Evolutionary conservation across 2,888 invertebrate species (phyloP).

Genomic region (Taphrorychus bicolor): DNA sequence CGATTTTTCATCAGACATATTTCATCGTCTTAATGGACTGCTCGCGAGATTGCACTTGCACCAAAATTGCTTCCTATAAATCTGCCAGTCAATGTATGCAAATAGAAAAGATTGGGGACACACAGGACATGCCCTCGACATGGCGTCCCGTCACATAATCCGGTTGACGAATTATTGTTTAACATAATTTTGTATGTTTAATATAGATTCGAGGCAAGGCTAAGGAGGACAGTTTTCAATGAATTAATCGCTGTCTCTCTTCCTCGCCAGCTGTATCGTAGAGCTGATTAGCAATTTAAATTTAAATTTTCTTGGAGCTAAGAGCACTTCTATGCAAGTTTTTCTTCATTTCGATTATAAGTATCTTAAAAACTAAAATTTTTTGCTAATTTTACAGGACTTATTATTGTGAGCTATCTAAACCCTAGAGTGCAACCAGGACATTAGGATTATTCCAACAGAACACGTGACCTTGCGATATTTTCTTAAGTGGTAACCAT

Average conservation of each 20-base stretch:
- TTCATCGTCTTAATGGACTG: constrained; percentile 7
- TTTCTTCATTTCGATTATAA: no score
- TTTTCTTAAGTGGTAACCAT: no score
- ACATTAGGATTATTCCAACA: no score
- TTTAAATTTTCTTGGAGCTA: constrained; percentile 21
- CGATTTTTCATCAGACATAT: no score
- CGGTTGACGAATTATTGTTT: constrained; percentile 8
- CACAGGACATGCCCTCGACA: constrained; percentile 7
- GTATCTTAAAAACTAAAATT: no score
- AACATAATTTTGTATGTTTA: constrained; percentile 6
- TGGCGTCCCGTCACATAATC: constrained; percentile 14
- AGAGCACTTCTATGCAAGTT: constrained; percentile 16
- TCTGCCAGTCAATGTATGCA: constrained; percentile 33
- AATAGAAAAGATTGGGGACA: constrained; percentile 35
- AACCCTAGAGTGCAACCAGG: no score
- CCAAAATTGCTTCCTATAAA: constrained; percentile 17
- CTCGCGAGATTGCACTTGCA: constrained; percentile 29
- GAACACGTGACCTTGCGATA: no score
- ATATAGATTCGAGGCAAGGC: background rate
- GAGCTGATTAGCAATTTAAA: constrained; percentile 26
- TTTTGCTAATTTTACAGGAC: no score
- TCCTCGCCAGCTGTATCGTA: background rate
- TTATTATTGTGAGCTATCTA: no score
- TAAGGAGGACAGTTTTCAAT: constrained; percentile 15
- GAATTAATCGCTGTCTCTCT: constrained; percentile 14